Conservation (phyloP, 2,797 vertebrate species). For the Parotocinclus haroldoi region DNA sequence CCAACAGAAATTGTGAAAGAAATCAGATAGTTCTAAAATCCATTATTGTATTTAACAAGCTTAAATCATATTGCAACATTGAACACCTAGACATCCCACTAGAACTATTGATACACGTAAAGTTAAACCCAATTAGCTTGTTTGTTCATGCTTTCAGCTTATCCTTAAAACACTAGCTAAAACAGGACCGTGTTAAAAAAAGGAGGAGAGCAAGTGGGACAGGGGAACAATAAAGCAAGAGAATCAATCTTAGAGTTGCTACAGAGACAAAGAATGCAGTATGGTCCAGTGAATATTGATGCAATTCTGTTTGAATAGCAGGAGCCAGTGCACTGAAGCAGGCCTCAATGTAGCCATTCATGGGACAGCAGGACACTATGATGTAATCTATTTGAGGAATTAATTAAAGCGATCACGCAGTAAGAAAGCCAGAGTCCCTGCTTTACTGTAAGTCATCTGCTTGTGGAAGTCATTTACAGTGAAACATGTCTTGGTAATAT, state of each 20-base stretch:
- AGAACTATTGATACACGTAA: too few species aligned
- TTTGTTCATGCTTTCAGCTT: too few species aligned
- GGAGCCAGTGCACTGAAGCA: conserved; percentile 51
- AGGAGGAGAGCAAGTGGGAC: conserved; percentile 28
- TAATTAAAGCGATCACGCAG: conserved; percentile 50
- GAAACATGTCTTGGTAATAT: conserved; percentile 21
- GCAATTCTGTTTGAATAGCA: conserved; percentile 58
- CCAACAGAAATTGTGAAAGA: too few species aligned
- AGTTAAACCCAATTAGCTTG: too few species aligned
- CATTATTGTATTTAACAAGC: too few species aligned
- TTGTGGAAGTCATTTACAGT: conserved; percentile 17
- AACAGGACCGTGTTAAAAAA: background rate
- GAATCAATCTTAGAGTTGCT: conserved; percentile 49
- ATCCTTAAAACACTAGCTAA: background rate
- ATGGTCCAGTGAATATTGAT: conserved; percentile 59
- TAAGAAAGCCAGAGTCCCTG: conserved; percentile 24
- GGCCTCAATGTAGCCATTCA: conserved; percentile 58
- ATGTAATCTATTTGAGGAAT: conserved; percentile 58
- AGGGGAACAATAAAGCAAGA: conserved; percentile 24
- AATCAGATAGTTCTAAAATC: too few species aligned
- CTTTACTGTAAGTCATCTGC: conserved; percentile 32
- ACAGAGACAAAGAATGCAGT: conserved; percentile 52
- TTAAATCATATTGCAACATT: too few species aligned
- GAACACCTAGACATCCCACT: too few species aligned
- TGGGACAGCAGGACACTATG: conserved; percentile 54